Evolutionary conservation across 2,797 vertebrate genomes (phyloP).

Genomic region (Champsocephalus gunnari): DNA sequence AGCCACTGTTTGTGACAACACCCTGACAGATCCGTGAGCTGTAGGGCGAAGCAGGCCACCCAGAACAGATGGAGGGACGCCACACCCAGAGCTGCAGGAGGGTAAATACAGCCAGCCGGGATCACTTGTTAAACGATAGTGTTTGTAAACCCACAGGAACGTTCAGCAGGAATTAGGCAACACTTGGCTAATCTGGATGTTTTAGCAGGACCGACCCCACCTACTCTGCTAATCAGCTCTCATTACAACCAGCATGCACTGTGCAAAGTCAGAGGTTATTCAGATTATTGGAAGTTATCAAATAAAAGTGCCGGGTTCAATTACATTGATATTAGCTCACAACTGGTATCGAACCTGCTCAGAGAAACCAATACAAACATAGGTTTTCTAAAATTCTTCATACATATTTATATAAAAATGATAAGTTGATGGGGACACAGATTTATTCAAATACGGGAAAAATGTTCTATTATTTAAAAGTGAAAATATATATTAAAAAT

Average conservation of each 20-base stretch:
- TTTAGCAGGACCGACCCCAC: slow-evolving; percentile 52
- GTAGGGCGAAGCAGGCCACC: slow-evolving; percentile 44
- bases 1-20: slow-evolving; percentile 55
- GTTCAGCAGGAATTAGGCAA: slow-evolving; percentile 37
- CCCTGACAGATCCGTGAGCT: slow-evolving; percentile 63
- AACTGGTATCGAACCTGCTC: neutral
- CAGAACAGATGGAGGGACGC: slow-evolving; percentile 61
- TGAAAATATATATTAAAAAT: too few relatives aligned
- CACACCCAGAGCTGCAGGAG: slow-evolving; percentile 75
- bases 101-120: slow-evolving; percentile 56
- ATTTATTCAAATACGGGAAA: neutral
- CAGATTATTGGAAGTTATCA: neutral
- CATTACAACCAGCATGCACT: slow-evolving; percentile 11
- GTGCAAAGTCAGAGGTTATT: neutral
- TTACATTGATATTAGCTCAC: neutral
- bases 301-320: neutral
- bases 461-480: neutral
- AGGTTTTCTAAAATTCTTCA: neutral
- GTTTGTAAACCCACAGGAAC: slow-evolving; percentile 36
- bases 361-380: neutral
- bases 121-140: slow-evolving; percentile 59
- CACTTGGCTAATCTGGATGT: slow-evolving; percentile 57
- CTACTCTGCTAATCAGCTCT: slow-evolving; percentile 53
- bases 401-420: too few relatives aligned
- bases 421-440: neutral